phyloP scores from a whole-genome alignment of 2,888 invertebrate species.

The Portevinia maculata region DNA sequence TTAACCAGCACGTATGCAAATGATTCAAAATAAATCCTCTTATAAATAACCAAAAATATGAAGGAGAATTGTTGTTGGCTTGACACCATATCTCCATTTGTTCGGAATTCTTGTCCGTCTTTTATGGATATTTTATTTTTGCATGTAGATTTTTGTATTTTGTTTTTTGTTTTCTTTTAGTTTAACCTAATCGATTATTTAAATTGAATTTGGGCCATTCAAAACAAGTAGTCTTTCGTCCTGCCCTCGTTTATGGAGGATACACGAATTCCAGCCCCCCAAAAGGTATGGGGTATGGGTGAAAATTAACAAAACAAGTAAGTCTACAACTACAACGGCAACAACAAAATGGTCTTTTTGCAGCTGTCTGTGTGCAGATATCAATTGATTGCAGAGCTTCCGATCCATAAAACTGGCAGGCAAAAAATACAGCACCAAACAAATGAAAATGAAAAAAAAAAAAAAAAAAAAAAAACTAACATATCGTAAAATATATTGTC shows the following conservation, averaged over 20 bases:
- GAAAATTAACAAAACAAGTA: constrained; percentile 22
- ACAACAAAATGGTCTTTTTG: not conserved
- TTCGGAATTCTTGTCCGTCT: constrained; percentile 5
- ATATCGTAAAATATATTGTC: constrained; percentile 29
- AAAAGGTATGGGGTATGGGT: not conserved
- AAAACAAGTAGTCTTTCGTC: not conserved
- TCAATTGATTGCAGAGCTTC: constrained; percentile 31
- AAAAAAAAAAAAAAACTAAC: constrained; percentile 8
- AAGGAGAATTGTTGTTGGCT: not conserved
- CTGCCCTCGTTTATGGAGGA: too few relatives aligned
- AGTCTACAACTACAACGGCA: not conserved
- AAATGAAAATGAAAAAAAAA: not conserved
- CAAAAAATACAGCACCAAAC: too few relatives aligned
- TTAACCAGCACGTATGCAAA: constrained; percentile 16
- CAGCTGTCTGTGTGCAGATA: constrained; percentile 3
- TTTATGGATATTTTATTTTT: not conserved
- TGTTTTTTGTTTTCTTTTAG: not conserved
- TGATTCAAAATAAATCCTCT: constrained; percentile 22
- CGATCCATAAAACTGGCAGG: constrained; percentile 13
- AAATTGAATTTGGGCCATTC: constrained; percentile 33
- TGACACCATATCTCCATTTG: constrained; percentile 23
- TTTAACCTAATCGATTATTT: constrained; percentile 39
- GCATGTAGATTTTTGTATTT: not conserved
- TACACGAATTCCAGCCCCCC: not conserved
- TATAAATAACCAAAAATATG: constrained; percentile 21